phyloP scores from a whole-genome alignment of 2,888 invertebrate species.

The Euplagia quadripunctaria region DNA sequence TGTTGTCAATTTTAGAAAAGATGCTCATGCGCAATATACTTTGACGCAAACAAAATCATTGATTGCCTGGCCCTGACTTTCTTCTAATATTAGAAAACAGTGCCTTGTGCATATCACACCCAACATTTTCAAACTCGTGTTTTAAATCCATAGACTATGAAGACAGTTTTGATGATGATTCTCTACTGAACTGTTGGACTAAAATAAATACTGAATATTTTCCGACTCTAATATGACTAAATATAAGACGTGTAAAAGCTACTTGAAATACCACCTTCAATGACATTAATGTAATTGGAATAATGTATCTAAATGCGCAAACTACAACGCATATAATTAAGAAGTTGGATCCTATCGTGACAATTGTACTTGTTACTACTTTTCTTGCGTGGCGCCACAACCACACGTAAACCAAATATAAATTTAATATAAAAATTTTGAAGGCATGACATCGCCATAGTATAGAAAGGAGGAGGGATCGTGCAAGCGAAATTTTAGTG shows the following conservation, averaged over 20 bases:
- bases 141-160: neutral
- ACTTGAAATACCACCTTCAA: neutral
- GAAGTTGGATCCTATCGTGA: neutral
- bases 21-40: neutral
- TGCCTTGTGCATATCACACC: neutral
- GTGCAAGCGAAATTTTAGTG: too few species aligned
- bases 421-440: too few species aligned
- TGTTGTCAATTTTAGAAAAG: neutral
- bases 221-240: neutral
- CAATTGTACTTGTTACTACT: neutral
- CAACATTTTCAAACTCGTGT: too few species aligned
- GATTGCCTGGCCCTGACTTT: neutral
- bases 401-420: too few species aligned
- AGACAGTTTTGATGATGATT: neutral
- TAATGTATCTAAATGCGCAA: too few species aligned
- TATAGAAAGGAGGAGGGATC: too few species aligned
- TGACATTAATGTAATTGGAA: neutral
- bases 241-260: neutral
- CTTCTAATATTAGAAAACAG: neutral
- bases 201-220: neutral
- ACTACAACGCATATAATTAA: too few species aligned
- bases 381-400: too few species aligned
- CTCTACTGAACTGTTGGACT: neutral
- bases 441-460: too few species aligned
- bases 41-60: neutral